Base-by-base conservation (phyloP, 2,113 vertebrate species). In the Aix galericulata region DNA sequence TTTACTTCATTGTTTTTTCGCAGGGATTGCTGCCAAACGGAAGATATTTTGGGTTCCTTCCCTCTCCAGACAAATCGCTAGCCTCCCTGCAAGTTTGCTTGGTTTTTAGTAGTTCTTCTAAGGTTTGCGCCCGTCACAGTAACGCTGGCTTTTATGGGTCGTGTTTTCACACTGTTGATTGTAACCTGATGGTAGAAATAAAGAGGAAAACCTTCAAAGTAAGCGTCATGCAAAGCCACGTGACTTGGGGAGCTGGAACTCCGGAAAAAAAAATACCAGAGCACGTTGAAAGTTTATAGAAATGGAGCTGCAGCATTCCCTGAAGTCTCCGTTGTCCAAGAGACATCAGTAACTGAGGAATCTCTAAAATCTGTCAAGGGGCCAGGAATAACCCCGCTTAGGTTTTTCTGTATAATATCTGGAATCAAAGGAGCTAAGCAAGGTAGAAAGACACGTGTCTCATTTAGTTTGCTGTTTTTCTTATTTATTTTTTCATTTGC, bases 261-360 rank as follows among this genome's bases (percentile, higher is more conserved):
- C 1, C 0, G 53, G 73, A 74, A 69, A 90, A 79, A 76, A 72
- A 90, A 69, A 81, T 93, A 83, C 73, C 64, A 90, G 62, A 82
- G 73, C 46, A 13, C 58, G 44, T 44, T 52, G 17, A 50, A 91
- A 68, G 69, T 88, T 91, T 88, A 85, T 88, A 56, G 67, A 95
- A 94, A 82, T 56, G 86, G 63, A 85, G n/a, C 50, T 68, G 53
- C 7, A 11, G 34, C 56, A 13, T 93, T 76, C 66, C 92, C 53
- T 31, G 52, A 64, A 53, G 53, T 75, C 60, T 95, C 93, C 2
- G 0, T 91, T 81, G 42, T 40, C 62, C 89, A 81, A 17, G 72
- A 95, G 91, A 91, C 32, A 50, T 72, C 63, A 83, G 17, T 36
- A 89, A 81, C 75, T 81, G 72, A 89, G 52, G 60, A 90, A 85